Percentiles rank a stretch among this genome's conserved stretches.
Conservation (phyloP, 1,140 invertebrate species). For the Stenopsyche tienmushanensis region DNA sequence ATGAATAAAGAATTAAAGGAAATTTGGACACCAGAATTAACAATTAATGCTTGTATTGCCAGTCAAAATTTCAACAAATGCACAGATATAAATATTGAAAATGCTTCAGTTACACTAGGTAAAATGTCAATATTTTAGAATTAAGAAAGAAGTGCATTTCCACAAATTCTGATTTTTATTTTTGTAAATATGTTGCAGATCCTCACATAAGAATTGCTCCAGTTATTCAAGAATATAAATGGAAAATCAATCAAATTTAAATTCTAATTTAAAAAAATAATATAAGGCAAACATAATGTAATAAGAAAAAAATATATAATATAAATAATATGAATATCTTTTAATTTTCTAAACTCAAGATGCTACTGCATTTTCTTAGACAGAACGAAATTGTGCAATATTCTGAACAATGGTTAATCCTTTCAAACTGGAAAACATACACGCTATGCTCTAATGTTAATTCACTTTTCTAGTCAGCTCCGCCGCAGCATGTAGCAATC, state of each 20-base stretch:
- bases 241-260: conserved; percentile 48
- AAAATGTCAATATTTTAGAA: conserved; percentile 27
- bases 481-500: no score
- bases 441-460: no score
- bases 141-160: conserved; percentile 12
- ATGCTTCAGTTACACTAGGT: conserved; percentile 51
- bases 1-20: conserved; percentile 55
- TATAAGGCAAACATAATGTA: no score
- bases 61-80: conserved; percentile 48
- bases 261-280: not conserved
- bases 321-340: not conserved
- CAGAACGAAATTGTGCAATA: no score
- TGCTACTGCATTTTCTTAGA: no score
- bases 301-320: no score
- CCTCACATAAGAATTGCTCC: conserved; percentile 52
- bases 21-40: conserved; percentile 58
- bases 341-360: no score
- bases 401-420: no score
- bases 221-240: conserved; percentile 48
- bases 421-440: no score
- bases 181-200: conserved; percentile 47
- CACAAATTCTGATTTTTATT: conserved; percentile 11
- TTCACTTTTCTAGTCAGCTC: no score
- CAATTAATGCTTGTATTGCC: conserved; percentile 50
- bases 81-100: conserved; percentile 46